These are phyloP conservation scores for Okamejei kenojei DNA, from an alignment of 2,797 vertebrate genomes.

Conservation along the genomic window DNA sequence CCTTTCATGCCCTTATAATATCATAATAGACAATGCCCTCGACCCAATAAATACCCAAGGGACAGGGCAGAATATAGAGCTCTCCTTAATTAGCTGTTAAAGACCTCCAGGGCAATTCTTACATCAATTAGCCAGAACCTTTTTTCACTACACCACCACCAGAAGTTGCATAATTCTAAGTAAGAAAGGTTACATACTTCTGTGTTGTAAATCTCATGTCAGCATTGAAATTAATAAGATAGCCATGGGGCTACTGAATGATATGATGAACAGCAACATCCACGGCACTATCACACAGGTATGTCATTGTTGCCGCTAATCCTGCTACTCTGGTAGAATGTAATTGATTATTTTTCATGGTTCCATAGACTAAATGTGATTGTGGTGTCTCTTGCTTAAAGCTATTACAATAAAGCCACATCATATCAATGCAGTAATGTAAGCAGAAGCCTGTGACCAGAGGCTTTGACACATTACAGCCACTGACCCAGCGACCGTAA, in stretches of 20 bases:
- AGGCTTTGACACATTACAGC: background rate
- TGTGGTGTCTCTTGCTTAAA: background rate
- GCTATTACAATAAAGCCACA: background rate
- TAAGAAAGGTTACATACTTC: background rate
- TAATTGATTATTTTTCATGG: background rate
- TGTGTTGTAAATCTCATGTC: background rate
- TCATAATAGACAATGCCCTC: background rate
- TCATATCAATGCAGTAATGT: background rate
- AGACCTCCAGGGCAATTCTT: background rate
- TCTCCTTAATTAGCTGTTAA: background rate
- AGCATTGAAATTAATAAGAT: background rate
- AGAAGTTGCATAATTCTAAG: background rate
- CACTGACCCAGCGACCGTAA: background rate
- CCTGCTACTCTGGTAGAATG: no score
- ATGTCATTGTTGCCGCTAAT: background rate
- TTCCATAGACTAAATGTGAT: background rate
- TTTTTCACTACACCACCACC: background rate
- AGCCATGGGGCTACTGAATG: background rate
- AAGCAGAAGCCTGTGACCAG: background rate
- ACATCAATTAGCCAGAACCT: background rate
- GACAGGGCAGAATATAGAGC: background rate
- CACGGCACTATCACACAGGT: background rate
- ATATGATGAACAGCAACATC: background rate
- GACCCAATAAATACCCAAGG: background rate
- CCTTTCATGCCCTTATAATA: background rate